Base-by-base conservation (phyloP, 1,140 invertebrate species). In the Drosophila pseudoobscura region DNA sequence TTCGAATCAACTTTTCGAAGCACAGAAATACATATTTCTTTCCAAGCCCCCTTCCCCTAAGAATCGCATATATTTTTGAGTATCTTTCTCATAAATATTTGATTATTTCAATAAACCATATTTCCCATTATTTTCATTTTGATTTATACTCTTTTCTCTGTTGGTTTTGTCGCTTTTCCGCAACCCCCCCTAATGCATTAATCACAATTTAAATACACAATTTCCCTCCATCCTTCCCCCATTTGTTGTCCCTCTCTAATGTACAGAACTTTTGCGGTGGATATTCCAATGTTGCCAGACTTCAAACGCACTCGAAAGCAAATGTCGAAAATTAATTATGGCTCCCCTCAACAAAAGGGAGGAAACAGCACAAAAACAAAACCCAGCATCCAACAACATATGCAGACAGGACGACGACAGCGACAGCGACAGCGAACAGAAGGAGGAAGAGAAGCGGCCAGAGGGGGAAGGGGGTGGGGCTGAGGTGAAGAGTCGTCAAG, bases 291-390 rank as follows among this genome's bases (percentile, higher is more conserved):
- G 80, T 83, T 83, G 80, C 80, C 80, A 79, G 75, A 83, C 55
- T 66, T 75, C 71, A 72, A 50, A 43, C 22, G 31, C 26, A 29
- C 59, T 73, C 39, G 20, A n/a, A 73, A 44, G 62, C 55, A 76
- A 65, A 76, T 44, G 73, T 59, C 73, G 70, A 79, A 80, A 85
- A 85, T 85, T 87, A 85, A 85, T 85, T 80, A 85, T 62, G 45
- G 57, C 49, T 54, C 68, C 80, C 56, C 50, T 2, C 29, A 26
- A 57, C 44, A 57, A 57, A 17, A 65, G n/a, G 20, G 43, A n/a
- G 35, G 22, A 66, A 29, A 41, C 51, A 47, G 13, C 35, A 39
- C 35, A 39, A 39, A 39, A 39, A 39, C 35, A 50, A 69, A 57
- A 69, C 69, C 69, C 45, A 70, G 69, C 64, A 70, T 69, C 63